A percentile compares a stretch with the other conserved stretches of the same genome.
Evolutionary conservation across 1,140 invertebrate species (phyloP).

Genomic region (Glossosoma conforme): DNA sequence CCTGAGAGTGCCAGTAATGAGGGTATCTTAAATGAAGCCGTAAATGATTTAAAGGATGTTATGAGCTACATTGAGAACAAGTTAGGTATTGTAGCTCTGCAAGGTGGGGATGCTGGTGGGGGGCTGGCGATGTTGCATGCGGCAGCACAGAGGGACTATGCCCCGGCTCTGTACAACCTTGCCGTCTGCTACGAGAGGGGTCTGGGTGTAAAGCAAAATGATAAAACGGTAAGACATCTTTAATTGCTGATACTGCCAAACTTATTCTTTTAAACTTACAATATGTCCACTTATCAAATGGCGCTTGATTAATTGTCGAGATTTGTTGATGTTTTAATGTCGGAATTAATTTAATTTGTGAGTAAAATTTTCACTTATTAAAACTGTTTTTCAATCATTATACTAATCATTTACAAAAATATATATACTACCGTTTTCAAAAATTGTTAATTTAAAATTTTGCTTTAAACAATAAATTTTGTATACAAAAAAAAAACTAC

Average conservation of each 20-base stretch:
- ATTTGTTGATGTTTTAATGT: no score
- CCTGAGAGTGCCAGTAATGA: slow-evolving; percentile 7
- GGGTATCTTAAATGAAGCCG: slow-evolving; percentile 22
- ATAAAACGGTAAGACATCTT: slow-evolving; percentile 47
- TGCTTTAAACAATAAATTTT: no score
- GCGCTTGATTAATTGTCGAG: no score
- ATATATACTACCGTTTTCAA: no score
- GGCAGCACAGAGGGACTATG: slow-evolving; percentile 51
- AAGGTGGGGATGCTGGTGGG: slow-evolving; percentile 45
- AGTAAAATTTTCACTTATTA: no score
- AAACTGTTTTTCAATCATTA: no score
- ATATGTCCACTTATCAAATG: no score
- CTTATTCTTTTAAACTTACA: no score
- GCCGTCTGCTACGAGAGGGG: slow-evolving; percentile 59
- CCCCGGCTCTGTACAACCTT: slow-evolving; percentile 57
- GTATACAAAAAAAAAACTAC: no score
- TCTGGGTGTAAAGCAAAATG: slow-evolving; percentile 53
- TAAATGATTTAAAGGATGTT: slow-evolving; percentile 40
- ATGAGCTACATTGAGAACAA: slow-evolving; percentile 48
- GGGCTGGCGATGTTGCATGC: slow-evolving; percentile 45
- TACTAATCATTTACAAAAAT: no score
- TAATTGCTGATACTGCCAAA: neutral
- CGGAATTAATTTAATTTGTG: no score
- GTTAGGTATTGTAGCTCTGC: slow-evolving; percentile 44
- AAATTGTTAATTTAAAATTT: no score